phyloP scores from a whole-genome alignment of 2,113 vertebrate genomes.

The Nerophis lumbriciformis region DNA sequence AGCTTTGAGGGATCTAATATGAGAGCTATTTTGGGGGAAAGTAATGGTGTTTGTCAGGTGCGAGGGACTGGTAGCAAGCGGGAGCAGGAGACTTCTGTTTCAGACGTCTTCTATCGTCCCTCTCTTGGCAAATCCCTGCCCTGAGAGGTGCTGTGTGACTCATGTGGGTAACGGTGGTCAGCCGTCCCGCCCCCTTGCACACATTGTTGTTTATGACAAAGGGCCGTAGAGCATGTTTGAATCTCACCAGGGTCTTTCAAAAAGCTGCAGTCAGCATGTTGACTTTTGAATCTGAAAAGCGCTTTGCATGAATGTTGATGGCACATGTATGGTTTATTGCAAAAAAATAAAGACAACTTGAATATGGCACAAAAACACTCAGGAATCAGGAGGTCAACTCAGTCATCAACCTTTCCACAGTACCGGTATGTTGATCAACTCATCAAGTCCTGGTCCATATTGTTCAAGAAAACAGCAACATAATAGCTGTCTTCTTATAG shows the following conservation, averaged over 20 bases:
- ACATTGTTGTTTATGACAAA: too few relatives aligned
- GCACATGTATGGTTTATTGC: too few relatives aligned
- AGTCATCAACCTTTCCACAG: too few relatives aligned
- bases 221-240: not conserved
- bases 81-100: conserved; percentile 45
- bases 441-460: too few relatives aligned
- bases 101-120: conserved; percentile 36
- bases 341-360: too few relatives aligned
- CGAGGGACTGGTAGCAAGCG: conserved; percentile 34
- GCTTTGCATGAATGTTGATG: too few relatives aligned
- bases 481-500: too few relatives aligned
- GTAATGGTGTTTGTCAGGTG: conserved; percentile 59
- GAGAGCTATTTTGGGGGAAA: conserved; percentile 12
- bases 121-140: conserved; percentile 42
- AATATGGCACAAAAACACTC: too few relatives aligned
- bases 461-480: too few relatives aligned
- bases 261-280: not conserved
- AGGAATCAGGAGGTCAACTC: too few relatives aligned
- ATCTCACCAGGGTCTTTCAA: conserved; percentile 2
- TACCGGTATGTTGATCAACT: too few relatives aligned
- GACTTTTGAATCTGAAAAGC: not conserved
- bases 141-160: conserved; percentile 41
- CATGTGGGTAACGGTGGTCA: conserved; percentile 29
- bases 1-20: conserved; percentile 5
- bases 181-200: too few relatives aligned